Percentiles rank a stretch among this genome's conserved stretches.
These are phyloP conservation scores for Leucoraja erinaceus DNA, from an alignment of 2,113 vertebrate genomes.

Conservation along the genomic window DNA sequence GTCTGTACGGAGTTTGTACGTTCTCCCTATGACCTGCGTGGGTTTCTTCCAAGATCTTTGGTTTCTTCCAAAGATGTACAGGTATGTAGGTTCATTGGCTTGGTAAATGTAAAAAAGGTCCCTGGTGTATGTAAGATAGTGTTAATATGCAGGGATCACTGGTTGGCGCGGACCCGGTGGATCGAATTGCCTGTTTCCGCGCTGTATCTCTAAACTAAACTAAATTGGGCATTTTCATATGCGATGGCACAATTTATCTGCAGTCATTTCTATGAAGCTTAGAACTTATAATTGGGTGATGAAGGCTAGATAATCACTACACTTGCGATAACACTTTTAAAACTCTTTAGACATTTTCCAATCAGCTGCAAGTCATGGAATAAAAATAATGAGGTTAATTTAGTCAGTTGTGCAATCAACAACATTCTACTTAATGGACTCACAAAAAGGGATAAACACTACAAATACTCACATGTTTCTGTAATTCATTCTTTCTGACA, in stretches of 20 bases:
- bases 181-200: no score
- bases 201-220: no score
- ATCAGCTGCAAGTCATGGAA: not conserved
- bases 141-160: no score
- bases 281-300: not conserved
- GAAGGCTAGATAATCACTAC: not conserved
- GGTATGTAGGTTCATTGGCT: no score
- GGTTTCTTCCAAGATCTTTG: no score
- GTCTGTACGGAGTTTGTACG: no score
- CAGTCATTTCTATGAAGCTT: not conserved
- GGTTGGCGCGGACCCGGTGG: no score
- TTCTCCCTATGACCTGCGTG: no score
- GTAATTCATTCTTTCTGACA: not conserved
- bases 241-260: not conserved
- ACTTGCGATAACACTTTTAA: not conserved
- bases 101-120: no score
- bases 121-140: no score
- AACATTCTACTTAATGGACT: not conserved
- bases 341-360: not conserved
- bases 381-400: not conserved
- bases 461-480: not conserved
- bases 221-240: not conserved
- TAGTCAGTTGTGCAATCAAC: not conserved
- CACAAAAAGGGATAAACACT: not conserved
- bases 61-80: no score